phyloP scores from a whole-genome alignment of 2,888 invertebrate genomes.

The Ornithoptera priamus region DNA sequence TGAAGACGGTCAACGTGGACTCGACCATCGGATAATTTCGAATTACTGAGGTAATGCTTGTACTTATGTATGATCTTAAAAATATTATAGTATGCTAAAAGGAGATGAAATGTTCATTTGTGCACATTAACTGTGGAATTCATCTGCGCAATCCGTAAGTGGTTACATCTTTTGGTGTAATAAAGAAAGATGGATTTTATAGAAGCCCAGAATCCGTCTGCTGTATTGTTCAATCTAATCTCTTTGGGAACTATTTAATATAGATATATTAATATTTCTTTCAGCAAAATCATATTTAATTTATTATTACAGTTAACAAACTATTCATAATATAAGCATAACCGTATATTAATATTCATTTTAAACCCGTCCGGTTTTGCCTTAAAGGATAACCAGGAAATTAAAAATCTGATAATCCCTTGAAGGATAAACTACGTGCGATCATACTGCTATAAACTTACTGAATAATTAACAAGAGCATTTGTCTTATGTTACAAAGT shows the following conservation, averaged over 20 bases:
- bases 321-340: background rate
- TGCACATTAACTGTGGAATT: constrained; percentile 13
- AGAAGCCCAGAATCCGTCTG: constrained; percentile 3
- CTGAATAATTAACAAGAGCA: no score
- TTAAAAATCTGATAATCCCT: background rate
- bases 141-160: constrained; percentile 4
- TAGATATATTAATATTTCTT: no score
- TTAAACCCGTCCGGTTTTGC: background rate
- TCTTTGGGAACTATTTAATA: background rate
- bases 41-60: background rate
- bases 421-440: background rate
- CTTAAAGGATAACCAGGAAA: background rate
- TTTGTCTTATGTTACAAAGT: background rate
- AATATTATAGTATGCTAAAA: no score
- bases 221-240: constrained; percentile 17
- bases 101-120: background rate
- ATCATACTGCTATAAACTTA: background rate
- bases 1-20: no score
- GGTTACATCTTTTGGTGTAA: constrained; percentile 14
- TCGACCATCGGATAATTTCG: no score
- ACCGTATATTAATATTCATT: background rate
- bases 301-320: background rate
- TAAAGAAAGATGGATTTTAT: constrained; percentile 25
- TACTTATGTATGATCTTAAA: no score
- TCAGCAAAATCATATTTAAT: background rate